Evolutionary conservation across 2,888 invertebrate genomes (phyloP), one percentile per base, ranked within the genome.

Genomic region (Ophion ventricosus): DNA sequence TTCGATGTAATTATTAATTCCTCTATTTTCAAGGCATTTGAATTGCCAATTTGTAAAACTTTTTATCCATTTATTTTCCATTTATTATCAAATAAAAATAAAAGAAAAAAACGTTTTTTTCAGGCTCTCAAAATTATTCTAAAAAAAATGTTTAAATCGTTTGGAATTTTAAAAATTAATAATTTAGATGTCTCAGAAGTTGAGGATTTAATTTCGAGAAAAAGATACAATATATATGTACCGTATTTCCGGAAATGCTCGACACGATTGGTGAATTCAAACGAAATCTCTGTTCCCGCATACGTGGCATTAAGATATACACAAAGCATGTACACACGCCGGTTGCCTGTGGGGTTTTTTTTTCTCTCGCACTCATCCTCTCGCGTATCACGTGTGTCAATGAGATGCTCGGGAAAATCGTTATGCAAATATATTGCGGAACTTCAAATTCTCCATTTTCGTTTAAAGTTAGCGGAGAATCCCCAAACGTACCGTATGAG

Each of bases 351-450:
- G 23, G 7, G 25, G 10, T 11, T 49, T 20, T 23, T 20, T 23
- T 43, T 20, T 7, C 23, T 23, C 67, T 67, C 43, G 43, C 59
- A 11, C 59, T 59, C 59, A 23, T 11, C 10, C 59, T 59, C 25
- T 20, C 1, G 7, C 29, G 14, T 26, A n/a, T 17, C 29, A n/a
- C 11, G 14, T 56, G 23, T 59, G 56, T 59, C 7, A 2, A 35
- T 59, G 25, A 23, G 26, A 35, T 14, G 7, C 26, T 2, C 4
- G 43, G 61, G 54, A 78, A 66, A 78, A 73, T 76, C 29, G 72
- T 64, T 80, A 83, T 76, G 83, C 29, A 83, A 80, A 83, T 80
- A 80, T 80, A 56, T 79, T 26, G 57, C 26, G 49, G 49, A 49
- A 63, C 14, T 70, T 70, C 49, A 56, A 74, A 74, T 63, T 74